Percentiles rank a stretch among this genome's conserved stretches.
These are phyloP conservation scores for Dallia pectoralis DNA, from an alignment of 2,797 vertebrate genomes.

Conservation along the genomic window DNA sequence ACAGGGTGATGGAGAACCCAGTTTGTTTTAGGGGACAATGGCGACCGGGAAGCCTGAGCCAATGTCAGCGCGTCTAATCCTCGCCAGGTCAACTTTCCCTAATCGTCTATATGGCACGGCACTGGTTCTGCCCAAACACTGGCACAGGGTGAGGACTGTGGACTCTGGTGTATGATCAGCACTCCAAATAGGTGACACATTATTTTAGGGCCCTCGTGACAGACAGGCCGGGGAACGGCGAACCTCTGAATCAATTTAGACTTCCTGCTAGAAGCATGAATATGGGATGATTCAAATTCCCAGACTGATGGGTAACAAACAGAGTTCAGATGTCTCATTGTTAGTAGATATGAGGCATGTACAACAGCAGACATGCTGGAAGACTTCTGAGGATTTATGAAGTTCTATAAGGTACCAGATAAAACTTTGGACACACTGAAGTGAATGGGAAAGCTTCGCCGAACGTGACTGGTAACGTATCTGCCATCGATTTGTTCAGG, in stretches of 20 bases:
- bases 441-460: too few species aligned
- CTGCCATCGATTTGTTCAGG: background rate
- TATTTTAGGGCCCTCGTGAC: background rate
- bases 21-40: slow-evolving; percentile 72
- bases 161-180: background rate
- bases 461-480: too few species aligned
- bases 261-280: background rate
- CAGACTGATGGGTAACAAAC: background rate
- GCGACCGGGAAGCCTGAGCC: slow-evolving; percentile 40
- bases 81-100: slow-evolving; percentile 42
- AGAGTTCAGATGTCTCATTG: background rate
- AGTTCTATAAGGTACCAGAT: background rate
- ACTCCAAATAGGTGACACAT: slow-evolving; percentile 44
- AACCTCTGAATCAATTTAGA: background rate
- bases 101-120: slow-evolving; percentile 30
- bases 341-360: background rate
- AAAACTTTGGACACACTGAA: too few species aligned
- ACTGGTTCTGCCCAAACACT: slow-evolving; percentile 18
- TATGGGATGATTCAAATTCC: background rate
- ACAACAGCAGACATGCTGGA: background rate
- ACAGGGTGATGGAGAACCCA: slow-evolving; percentile 42
- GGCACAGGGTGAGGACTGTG: slow-evolving; percentile 43
- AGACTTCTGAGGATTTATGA: background rate
- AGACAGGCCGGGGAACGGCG: background rate
- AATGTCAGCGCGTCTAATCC: slow-evolving; percentile 68